phyloP scores from a whole-genome alignment of 2,113 vertebrate species.

The Indicator maculatus region DNA sequence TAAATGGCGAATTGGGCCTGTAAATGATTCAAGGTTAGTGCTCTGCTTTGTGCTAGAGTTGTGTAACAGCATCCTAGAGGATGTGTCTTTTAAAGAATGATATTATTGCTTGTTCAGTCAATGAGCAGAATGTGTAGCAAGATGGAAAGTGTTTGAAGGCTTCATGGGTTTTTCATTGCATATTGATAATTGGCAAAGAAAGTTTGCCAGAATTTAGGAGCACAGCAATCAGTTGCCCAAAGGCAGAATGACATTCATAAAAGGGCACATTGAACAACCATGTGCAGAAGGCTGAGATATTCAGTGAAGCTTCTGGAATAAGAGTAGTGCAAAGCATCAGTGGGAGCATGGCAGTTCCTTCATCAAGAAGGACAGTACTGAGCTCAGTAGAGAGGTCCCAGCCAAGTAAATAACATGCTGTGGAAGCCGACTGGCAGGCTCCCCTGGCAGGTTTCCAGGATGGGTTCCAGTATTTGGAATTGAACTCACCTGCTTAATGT shows the following conservation, averaged over 20 bases:
- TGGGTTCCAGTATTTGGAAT: background rate
- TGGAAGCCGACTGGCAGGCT: background rate
- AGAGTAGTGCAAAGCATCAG: background rate
- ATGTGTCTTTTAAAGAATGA: background rate
- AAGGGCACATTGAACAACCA: background rate
- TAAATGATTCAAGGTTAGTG: background rate
- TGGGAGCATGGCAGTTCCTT: background rate
- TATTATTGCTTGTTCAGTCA: background rate
- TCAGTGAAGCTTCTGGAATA: background rate
- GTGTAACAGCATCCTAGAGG: fast-evolving
- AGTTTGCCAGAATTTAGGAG: background rate
- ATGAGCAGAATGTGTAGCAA: background rate
- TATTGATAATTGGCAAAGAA: background rate
- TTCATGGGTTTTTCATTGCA: background rate
- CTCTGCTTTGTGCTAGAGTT: background rate
- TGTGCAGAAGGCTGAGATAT: background rate
- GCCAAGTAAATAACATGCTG: background rate
- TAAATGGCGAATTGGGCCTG: background rate
- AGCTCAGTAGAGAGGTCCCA: background rate
- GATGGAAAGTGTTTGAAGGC: background rate
- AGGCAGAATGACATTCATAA: background rate
- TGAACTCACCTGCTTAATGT: background rate
- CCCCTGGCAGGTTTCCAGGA: background rate
- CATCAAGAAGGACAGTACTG: background rate
- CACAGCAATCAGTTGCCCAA: background rate